A percentile compares a stretch with the other conserved stretches of the same genome.
Conservation (phyloP, 2,113 vertebrate genomes). For the Macaca fascicularis region DNA sequence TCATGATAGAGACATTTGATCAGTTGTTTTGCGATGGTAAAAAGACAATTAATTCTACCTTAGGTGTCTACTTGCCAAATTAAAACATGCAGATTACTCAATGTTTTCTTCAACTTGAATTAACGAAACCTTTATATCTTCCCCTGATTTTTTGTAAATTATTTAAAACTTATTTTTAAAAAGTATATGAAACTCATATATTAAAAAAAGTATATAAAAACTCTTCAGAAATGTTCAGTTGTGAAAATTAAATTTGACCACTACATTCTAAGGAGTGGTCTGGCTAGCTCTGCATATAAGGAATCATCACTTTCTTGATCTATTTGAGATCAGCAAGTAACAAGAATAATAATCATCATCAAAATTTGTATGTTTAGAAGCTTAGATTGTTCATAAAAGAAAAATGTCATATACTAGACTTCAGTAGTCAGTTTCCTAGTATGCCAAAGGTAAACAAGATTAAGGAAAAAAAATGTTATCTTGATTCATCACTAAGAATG, state of each 20-base stretch:
- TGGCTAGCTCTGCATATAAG: background rate
- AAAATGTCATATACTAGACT: background rate
- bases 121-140: background rate
- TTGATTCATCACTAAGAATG: conserved; percentile 2
- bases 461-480: background rate
- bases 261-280: background rate
- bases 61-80: background rate
- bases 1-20: background rate
- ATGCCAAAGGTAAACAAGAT: background rate
- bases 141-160: background rate
- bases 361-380: background rate
- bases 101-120: background rate
- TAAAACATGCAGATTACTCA: background rate
- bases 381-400: background rate
- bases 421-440: background rate
- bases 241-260: background rate
- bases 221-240: background rate
- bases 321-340: background rate
- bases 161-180: background rate
- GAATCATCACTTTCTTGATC: background rate
- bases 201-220: too few relatives aligned
- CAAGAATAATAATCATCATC: background rate
- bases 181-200: too few relatives aligned
- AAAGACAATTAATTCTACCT: background rate
- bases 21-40: background rate